A percentile compares a stretch with the other conserved stretches of the same genome.
Evolutionary conservation across 2,797 vertebrate species (phyloP).

Genomic region (Potorous gilbertii): DNA sequence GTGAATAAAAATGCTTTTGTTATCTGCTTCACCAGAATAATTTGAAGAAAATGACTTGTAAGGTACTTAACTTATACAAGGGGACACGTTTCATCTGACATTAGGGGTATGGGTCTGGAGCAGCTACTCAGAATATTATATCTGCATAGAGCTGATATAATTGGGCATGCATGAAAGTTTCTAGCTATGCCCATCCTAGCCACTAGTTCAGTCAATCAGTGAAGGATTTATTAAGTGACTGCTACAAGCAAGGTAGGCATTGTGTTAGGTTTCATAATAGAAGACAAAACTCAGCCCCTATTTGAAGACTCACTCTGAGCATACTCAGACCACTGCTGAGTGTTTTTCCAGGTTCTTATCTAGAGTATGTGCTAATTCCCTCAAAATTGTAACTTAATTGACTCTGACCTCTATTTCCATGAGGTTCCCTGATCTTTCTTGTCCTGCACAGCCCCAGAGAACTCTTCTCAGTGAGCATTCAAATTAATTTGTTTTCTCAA

Average conservation of each 20-base stretch:
- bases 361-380: not conserved
- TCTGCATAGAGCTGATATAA: not conserved
- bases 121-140: not conserved
- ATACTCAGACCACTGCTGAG: not conserved
- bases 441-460: not conserved
- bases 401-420: not conserved
- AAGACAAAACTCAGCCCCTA: not conserved
- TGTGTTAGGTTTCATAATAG: not conserved
- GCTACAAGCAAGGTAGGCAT: not conserved
- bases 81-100: not conserved
- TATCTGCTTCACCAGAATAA: not conserved
- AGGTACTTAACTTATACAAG: not conserved
- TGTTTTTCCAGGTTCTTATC: not conserved
- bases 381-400: not conserved
- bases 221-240: not conserved
- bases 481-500: not conserved
- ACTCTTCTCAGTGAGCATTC: not conserved
- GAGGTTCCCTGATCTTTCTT: not conserved
- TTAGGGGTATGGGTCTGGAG: not conserved
- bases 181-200: not conserved
- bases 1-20: not conserved
- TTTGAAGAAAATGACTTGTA: not conserved
- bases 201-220: not conserved
- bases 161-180: not conserved
- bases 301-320: not conserved